These are phyloP conservation scores for Tetranychus urticae DNA, from an alignment of 1,140 invertebrate species.

Conservation along the genomic window DNA sequence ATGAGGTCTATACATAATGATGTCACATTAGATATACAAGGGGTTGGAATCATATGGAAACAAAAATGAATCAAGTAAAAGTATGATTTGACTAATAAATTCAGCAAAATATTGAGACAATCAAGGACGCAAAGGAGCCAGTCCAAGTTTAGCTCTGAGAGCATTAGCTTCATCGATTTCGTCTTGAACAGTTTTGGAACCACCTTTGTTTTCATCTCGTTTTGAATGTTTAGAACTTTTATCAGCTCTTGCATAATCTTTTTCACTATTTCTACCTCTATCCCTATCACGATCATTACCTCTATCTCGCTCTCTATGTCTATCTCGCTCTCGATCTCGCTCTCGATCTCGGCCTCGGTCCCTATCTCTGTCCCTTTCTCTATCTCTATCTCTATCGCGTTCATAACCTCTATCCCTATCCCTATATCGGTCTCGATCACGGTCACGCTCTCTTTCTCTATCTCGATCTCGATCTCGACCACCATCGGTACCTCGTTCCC, in stretches of 20 bases:
- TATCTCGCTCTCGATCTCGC: neutral
- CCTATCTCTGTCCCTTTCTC: neutral
- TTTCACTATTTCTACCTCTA: neutral
- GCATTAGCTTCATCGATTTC: conserved; percentile 1
- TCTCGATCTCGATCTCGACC: neutral
- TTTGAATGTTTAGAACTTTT: neutral
- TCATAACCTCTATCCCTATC: neutral
- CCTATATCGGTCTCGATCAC: neutral
- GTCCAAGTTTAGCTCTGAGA: conserved; percentile 1
- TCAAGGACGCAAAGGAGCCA: neutral
- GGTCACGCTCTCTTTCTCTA: neutral
- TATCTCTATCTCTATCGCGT: neutral
- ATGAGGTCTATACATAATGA: no score
- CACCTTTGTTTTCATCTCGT: neutral
- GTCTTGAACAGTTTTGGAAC: neutral
- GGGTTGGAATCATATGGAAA: no score
- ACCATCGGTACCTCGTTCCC: neutral
- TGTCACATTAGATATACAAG: no score
- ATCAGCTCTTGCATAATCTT: neutral
- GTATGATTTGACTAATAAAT: no score
- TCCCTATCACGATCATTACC: neutral
- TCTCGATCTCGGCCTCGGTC: neutral
- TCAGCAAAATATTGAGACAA: no score
- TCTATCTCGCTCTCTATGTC: neutral
- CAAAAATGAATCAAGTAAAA: no score